These are phyloP conservation scores for Belgica antarctica DNA, from an alignment of 2,888 invertebrate genomes.

Conservation along the genomic window DNA sequence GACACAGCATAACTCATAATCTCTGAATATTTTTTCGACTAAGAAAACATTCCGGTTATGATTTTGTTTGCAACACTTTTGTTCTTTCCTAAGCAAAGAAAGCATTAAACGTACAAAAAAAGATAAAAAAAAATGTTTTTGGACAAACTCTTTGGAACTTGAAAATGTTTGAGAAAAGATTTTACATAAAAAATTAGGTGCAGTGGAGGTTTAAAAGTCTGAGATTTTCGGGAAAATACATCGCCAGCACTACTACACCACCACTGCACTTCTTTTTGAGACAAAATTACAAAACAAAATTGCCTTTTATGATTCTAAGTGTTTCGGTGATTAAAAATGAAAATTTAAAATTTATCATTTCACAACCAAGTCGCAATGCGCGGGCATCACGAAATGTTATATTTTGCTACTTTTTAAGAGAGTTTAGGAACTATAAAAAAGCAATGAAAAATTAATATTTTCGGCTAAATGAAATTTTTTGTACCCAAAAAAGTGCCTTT, in stretches of 20 bases:
- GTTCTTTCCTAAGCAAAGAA: constrained; percentile 8
- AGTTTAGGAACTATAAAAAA: constrained; percentile 15
- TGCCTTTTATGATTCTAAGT: constrained; percentile 44
- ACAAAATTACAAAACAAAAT: constrained; percentile 42
- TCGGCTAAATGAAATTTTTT: constrained; percentile 40
- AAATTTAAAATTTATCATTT: constrained; percentile 39
- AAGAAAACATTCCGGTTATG: constrained; percentile 29
- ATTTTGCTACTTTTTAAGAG: background rate
- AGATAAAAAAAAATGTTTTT: constrained; percentile 29
- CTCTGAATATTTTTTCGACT: constrained; percentile 5
- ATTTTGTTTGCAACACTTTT: background rate
- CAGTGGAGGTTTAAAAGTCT: too few relatives aligned
- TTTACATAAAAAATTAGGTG: background rate
- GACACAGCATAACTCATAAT: background rate
- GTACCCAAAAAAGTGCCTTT: constrained; percentile 44
- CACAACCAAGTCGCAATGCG: constrained; percentile 20
- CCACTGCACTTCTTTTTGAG: background rate
- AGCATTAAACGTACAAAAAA: constrained; percentile 41
- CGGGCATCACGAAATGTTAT: constrained; percentile 26
- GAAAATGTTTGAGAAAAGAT: constrained; percentile 30
- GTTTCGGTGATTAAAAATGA: constrained; percentile 41
- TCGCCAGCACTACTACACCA: too few relatives aligned
- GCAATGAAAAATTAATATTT: constrained; percentile 33
- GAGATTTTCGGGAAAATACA: background rate
- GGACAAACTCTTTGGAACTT: constrained; percentile 35